Percentiles rank a stretch among this genome's conserved stretches.
Conservation (phyloP, 2,888 invertebrate species). For the Lithophane socia region DNA sequence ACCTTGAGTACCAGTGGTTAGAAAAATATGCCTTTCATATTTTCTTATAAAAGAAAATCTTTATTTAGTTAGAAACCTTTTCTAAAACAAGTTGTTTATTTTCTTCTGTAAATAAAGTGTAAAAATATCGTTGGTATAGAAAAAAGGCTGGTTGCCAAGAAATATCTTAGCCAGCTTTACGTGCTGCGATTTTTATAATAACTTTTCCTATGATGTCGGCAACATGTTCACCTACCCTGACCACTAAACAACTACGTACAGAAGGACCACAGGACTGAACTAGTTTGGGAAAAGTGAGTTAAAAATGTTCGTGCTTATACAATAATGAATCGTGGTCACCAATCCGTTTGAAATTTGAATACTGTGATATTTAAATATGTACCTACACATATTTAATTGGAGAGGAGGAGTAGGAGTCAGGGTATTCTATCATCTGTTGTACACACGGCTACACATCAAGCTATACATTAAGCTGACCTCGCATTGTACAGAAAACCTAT, state of each 20-base stretch:
- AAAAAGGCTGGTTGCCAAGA: conserved; percentile 6
- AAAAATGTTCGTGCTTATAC: too few species aligned
- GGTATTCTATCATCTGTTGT: too few species aligned
- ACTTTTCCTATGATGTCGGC: conserved; percentile 32
- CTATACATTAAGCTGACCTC: too few species aligned
- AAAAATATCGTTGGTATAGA: conserved; percentile 2
- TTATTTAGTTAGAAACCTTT: neutral
- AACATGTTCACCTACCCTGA: neutral
- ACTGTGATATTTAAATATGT: too few species aligned
- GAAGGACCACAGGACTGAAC: conserved; percentile 5
- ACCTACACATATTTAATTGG: too few species aligned
- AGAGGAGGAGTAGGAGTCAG: too few species aligned
- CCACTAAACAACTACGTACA: neutral
- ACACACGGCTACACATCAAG: too few species aligned
- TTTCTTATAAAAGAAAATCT: neutral
- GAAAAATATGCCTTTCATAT: neutral
- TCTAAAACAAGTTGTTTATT: conserved; percentile 11
- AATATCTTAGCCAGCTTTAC: conserved; percentile 17
- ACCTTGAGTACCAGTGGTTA: neutral
- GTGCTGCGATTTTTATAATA: conserved; percentile 45
- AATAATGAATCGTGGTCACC: too few species aligned
- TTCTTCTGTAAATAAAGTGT: conserved; percentile 19
- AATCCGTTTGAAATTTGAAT: too few species aligned
- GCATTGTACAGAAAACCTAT: too few species aligned
- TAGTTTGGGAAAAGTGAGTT: too few species aligned